Base-by-base conservation (phyloP, 1,140 invertebrate species). In the Nasonia giraulti region DNA sequence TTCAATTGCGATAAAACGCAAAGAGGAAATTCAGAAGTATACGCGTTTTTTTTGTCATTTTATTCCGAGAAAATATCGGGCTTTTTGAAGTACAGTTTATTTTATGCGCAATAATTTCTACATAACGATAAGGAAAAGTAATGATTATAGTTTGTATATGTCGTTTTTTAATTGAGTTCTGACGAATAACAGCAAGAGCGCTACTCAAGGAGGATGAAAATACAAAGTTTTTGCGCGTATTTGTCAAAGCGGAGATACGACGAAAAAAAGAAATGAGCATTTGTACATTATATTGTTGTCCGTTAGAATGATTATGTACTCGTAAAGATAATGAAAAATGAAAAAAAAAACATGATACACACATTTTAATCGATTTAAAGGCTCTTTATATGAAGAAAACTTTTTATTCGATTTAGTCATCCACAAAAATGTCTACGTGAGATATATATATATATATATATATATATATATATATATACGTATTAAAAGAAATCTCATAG, bases 241-340 rank as follows among this genome's bases (percentile, higher is more conserved):
- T 62, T 17, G 76, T 20, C 12, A 31, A 37, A 62, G 76, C 50
- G 76, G 47, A 33, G 47, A 78, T 78, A 27, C 47, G 76, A 62
- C 62, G 50, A 69, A 44, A 80, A 40, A 69, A 40, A 69, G 7
- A 33, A 14, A 11, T 33, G 37, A 85, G 37, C 20, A 81, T 85
- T 81, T 77, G 74, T 85, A 85, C 78, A 85, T 85, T 81, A 77
- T 81, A 85, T 81, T 85, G 84, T 81, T 85, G 79, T 85, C 81
- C 50, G 69, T 76, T 85, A 81, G 78, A 81, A 69, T 81, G 50
- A 80, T 84, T 44, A 20, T 84, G 77, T 80, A 80, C 11, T 33
- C 66, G 27, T 44, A 50, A 50, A 84, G 62, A 44, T 33, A 31
- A 75, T 55, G 66, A 73, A 73, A 55, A 40, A 20, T 47, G 17